A percentile compares a stretch with the other conserved stretches of the same genome.
Evolutionary conservation across 2,888 invertebrate genomes (phyloP).

Genomic region (Tenthredo notha): DNA sequence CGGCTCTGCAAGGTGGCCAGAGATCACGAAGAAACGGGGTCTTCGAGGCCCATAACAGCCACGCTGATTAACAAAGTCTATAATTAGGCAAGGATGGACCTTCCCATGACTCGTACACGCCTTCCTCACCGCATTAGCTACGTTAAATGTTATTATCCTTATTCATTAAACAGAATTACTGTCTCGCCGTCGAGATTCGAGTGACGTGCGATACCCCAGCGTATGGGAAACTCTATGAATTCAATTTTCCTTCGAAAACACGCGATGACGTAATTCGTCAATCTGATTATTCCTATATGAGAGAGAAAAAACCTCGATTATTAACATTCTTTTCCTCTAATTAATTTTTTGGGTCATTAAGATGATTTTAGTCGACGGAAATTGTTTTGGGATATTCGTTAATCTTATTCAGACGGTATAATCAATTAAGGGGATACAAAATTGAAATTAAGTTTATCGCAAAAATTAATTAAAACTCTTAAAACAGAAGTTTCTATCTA

Average conservation of each 20-base stretch:
- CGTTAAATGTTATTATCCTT: conserved; percentile 24
- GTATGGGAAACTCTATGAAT: background rate
- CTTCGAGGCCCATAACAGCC: conserved; percentile 48
- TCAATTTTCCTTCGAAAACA: background rate
- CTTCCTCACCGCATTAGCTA: background rate
- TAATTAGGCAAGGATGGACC: conserved; percentile 55
- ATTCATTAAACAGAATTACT: conserved; percentile 34
- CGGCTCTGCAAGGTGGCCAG: conserved; percentile 41
- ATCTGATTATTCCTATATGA: background rate
- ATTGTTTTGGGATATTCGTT: background rate
- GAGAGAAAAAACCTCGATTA: background rate
- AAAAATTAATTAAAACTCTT: background rate
- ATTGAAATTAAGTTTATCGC: background rate
- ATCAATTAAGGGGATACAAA: background rate
- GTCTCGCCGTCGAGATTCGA: conserved; percentile 15
- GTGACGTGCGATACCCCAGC: background rate
- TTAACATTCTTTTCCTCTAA: background rate
- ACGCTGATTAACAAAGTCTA: conserved; percentile 56
- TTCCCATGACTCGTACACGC: background rate
- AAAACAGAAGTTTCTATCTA: background rate
- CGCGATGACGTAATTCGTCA: background rate
- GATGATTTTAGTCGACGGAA: background rate
- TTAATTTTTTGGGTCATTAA: background rate
- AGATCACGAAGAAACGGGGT: conserved; percentile 56
- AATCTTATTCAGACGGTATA: background rate